Evolutionary conservation across 2,888 invertebrate species (phyloP).

Genomic region (Macropis europaea): DNA sequence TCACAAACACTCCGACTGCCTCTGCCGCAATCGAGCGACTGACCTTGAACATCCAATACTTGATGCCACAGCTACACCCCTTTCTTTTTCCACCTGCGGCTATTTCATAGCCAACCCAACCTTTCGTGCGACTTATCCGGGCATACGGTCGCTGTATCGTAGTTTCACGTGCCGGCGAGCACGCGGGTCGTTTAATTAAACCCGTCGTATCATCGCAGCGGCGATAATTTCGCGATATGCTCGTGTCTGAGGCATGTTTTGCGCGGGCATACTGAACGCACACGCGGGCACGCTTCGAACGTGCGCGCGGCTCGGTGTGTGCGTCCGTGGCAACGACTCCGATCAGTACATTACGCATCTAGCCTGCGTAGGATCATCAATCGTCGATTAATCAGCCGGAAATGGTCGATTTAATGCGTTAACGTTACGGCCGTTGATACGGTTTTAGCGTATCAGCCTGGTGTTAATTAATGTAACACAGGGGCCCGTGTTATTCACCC

Average conservation of each 20-base stretch:
- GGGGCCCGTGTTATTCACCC: conserved; percentile 31
- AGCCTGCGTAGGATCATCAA: conserved; percentile 66
- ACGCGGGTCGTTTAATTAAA: conserved; percentile 6
- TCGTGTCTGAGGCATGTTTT: conserved; percentile 27
- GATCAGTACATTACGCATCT: conserved; percentile 59
- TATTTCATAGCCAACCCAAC: no score
- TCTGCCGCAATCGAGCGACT: no score
- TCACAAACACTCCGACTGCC: no score
- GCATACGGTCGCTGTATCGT: background rate
- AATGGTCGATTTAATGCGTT: conserved; percentile 68
- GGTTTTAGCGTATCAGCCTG: conserved; percentile 44
- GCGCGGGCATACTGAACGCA: conserved; percentile 3
- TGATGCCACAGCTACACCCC: no score
- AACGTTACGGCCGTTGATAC: conserved; percentile 59
- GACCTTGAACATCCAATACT: no score
- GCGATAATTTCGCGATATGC: background rate
- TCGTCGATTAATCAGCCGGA: conserved; percentile 67
- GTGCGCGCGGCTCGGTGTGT: conserved; percentile 8
- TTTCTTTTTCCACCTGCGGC: no score
- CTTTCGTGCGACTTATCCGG: background rate
- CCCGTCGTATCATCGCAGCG: background rate
- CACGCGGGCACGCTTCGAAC: conserved; percentile 16
- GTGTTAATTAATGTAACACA: conserved; percentile 65
- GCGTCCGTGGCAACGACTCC: conserved; percentile 33
- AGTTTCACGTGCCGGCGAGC: background rate